Conservation (phyloP, 2,797 vertebrate genomes). For the Hydrophis major region DNA sequence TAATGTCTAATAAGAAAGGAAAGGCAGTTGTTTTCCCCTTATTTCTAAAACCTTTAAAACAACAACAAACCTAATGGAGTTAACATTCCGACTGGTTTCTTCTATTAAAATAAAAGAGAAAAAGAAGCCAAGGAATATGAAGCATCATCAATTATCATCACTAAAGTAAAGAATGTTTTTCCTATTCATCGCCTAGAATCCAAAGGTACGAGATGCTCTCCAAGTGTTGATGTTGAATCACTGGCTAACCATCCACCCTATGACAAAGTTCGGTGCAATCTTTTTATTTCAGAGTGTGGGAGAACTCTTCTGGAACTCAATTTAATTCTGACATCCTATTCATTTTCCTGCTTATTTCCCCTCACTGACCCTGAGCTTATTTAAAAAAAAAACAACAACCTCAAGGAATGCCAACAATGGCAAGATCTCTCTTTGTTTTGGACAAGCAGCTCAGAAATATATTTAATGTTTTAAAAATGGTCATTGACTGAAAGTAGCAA, state of each 20-base stretch:
- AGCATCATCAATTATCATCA: slow-evolving; percentile 57
- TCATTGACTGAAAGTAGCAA: slow-evolving; percentile 74
- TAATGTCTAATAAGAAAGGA: slow-evolving; percentile 50
- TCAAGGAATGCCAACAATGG: slow-evolving; percentile 65
- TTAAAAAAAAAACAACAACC: slow-evolving; percentile 58
- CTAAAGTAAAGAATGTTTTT: slow-evolving; percentile 46
- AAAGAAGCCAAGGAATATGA: slow-evolving; percentile 46
- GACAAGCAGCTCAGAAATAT: slow-evolving; percentile 64
- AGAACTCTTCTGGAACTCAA: slow-evolving; percentile 71
- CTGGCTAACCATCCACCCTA: slow-evolving; percentile 20
- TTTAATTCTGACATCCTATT: slow-evolving; percentile 75
- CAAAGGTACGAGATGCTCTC: slow-evolving; percentile 43
- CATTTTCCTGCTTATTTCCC: slow-evolving; percentile 73
- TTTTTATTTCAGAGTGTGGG: slow-evolving; percentile 57
- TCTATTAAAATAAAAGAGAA: background rate
- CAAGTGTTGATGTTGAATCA: slow-evolving; percentile 42
- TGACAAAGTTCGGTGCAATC: slow-evolving; percentile 55
- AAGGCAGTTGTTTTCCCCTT: slow-evolving; percentile 50
- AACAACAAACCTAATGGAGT: slow-evolving; percentile 54
- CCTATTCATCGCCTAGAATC: slow-evolving; percentile 28
- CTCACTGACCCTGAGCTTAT: slow-evolving; percentile 72
- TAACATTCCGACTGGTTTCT: slow-evolving; percentile 62
- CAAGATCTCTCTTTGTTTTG: background rate
- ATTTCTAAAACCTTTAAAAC: slow-evolving; percentile 55
- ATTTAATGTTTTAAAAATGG: slow-evolving; percentile 71